These are phyloP conservation scores for Phortica magna DNA, from an alignment of 2,888 invertebrate genomes.

Conservation along the genomic window DNA sequence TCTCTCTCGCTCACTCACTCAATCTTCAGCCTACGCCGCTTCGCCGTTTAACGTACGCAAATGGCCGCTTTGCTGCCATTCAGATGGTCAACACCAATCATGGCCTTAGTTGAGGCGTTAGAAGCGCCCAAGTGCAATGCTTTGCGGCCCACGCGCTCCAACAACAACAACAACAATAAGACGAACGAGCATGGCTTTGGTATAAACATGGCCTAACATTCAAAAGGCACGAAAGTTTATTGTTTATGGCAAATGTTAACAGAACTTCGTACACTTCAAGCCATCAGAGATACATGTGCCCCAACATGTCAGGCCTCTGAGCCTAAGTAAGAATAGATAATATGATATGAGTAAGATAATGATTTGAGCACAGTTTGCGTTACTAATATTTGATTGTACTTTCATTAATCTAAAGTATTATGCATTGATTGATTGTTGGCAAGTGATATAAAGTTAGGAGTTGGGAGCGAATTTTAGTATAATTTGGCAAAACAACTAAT, in stretches of 20 bases:
- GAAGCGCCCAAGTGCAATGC: neutral
- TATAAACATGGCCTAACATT: neutral
- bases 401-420: too few species aligned
- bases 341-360: too few species aligned
- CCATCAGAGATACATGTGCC: neutral
- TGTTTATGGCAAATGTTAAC: too few species aligned
- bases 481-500: too few species aligned
- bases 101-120: neutral
- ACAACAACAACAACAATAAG: conserved; percentile 42
- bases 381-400: too few species aligned
- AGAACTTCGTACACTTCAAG: neutral
- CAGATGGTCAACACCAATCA: conserved; percentile 31
- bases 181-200: conserved; percentile 20
- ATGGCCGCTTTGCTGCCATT: neutral
- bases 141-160: neutral
- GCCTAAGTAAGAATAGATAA: too few species aligned
- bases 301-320: too few species aligned
- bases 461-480: too few species aligned
- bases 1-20: neutral
- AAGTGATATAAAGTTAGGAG: too few species aligned
- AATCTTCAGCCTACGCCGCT: neutral
- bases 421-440: too few species aligned
- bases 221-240: neutral
- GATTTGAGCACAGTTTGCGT: too few species aligned
- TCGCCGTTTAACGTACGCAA: neutral